Evolutionary conservation across 2,797 vertebrate species (phyloP), one percentile per base, ranked within the genome.

Genomic region (Varecia variegata): DNA sequence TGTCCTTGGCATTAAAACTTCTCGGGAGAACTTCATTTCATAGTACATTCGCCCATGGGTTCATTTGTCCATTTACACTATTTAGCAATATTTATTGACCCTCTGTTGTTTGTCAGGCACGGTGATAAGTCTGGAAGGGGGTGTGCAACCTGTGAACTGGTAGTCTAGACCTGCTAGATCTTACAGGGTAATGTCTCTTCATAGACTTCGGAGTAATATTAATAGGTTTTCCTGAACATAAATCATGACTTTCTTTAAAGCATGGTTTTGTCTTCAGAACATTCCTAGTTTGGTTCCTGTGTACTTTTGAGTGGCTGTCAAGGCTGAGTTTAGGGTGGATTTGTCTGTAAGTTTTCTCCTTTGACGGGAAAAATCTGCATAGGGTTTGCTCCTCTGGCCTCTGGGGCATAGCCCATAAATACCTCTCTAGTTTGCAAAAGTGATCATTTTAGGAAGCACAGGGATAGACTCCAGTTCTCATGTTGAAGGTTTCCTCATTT

Each of bases 351-450:
- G 0, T n/a, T 90, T 76, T 81, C 13, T 83, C 45, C 27, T 79
- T 27, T 17, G 25, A 27, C 25, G 23, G 18, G 15, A 45, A 11
- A 30, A 5, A 20, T 43, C 68, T 73, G 45, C 38, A 2, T 0
- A 35, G 30, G n/a, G 47, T 27, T 65, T 83, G 21, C 15, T 47
- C 2, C 9, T n/a, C 23, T 68, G 11, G 14, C 1, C 5, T n/a
- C 15, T 68, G 11, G 15, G 25, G 35, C 1, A 15, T 4, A 35
- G 15, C 0, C 0, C 1, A 6, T n/a, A 30, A 5, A 1, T 18
- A 0, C 43, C 25, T 91, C 80, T 32, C 18, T 70, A 1, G 25
- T 38, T 62, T 30, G 56, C 32, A 73, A 91, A 94, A 7, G 60
- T n/a, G 91, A 62, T 40, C 47, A 1, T 23, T 76, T 70, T 32